Evolutionary conservation across 2,113 vertebrate genomes (phyloP).

Genomic region (Parus major): DNA sequence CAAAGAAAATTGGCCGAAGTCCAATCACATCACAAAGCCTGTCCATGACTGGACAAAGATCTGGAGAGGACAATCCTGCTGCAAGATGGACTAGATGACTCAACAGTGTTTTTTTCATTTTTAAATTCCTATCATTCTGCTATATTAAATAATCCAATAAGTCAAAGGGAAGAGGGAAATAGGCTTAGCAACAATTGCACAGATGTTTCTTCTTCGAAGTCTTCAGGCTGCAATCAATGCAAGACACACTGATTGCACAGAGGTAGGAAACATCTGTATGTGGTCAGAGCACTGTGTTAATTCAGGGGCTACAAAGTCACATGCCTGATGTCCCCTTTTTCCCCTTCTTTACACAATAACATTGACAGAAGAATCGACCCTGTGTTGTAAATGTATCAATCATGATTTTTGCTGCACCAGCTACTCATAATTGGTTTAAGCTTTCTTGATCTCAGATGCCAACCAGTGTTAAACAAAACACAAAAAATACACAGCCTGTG

Average conservation of each 20-base stretch:
- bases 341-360: slow-evolving; percentile 12
- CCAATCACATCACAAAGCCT: background rate
- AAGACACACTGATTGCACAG: background rate
- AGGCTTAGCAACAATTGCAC: slow-evolving; percentile 15
- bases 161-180: slow-evolving; percentile 10
- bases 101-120: background rate
- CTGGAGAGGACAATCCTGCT: slow-evolving; percentile 11
- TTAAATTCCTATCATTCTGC: slow-evolving; percentile 43
- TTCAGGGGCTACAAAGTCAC: background rate
- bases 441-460: slow-evolving; percentile 37
- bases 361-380: slow-evolving; percentile 46
- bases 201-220: background rate
- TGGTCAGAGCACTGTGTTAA: background rate
- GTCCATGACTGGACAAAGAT: background rate
- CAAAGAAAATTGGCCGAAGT: slow-evolving; percentile 35
- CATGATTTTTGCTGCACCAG: slow-evolving; percentile 55
- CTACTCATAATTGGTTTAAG: slow-evolving; percentile 65
- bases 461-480: slow-evolving; percentile 42
- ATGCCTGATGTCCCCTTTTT: background rate
- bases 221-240: background rate
- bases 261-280: background rate
- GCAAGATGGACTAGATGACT: slow-evolving; percentile 37
- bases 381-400: slow-evolving; percentile 56
- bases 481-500: background rate
- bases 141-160: slow-evolving; percentile 51